Percentiles rank a stretch among this genome's conserved stretches.
These are phyloP conservation scores for Drosophila pallidifrons DNA, from an alignment of 1,140 invertebrate species.

Conservation along the genomic window DNA sequence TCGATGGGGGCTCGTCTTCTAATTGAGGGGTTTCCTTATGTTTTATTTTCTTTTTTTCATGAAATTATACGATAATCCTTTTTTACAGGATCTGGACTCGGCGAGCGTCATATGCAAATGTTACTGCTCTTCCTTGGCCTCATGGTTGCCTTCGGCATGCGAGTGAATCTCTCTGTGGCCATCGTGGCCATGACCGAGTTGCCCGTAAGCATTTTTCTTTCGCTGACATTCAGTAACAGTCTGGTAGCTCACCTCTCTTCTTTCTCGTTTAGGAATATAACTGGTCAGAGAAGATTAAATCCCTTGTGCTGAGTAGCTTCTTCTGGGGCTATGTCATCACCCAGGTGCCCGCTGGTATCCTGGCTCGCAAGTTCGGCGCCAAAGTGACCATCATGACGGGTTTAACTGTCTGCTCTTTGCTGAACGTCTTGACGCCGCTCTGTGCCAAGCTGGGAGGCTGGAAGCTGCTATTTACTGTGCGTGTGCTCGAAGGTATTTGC, in stretches of 20 bases:
- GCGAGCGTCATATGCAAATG: slow-evolving; percentile 88
- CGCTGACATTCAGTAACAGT: not conserved
- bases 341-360: slow-evolving; percentile 88
- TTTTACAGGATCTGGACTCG: slow-evolving; percentile 82
- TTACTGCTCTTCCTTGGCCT: slow-evolving; percentile 88
- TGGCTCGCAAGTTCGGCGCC: slow-evolving; percentile 88
- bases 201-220: slow-evolving; percentile 59
- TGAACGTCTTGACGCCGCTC: slow-evolving; percentile 86
- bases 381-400: slow-evolving; percentile 88
- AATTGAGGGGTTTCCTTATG: not conserved
- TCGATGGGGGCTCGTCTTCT: slow-evolving; percentile 16
- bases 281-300: slow-evolving; percentile 86
- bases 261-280: slow-evolving; percentile 84
- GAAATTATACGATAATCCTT: too few relatives aligned
- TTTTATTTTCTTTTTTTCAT: not conserved
- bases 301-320: slow-evolving; percentile 88
- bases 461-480: slow-evolving; percentile 87
- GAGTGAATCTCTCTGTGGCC: slow-evolving; percentile 89
- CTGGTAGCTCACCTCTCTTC: not conserved
- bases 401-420: slow-evolving; percentile 85
- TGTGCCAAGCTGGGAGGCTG: slow-evolving; percentile 85
- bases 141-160: slow-evolving; percentile 87
- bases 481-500: slow-evolving; percentile 91
- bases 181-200: slow-evolving; percentile 85
- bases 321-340: slow-evolving; percentile 88